Evolutionary conservation across 2,113 vertebrate genomes (phyloP).

Genomic region (Peromyscus leucopus): DNA sequence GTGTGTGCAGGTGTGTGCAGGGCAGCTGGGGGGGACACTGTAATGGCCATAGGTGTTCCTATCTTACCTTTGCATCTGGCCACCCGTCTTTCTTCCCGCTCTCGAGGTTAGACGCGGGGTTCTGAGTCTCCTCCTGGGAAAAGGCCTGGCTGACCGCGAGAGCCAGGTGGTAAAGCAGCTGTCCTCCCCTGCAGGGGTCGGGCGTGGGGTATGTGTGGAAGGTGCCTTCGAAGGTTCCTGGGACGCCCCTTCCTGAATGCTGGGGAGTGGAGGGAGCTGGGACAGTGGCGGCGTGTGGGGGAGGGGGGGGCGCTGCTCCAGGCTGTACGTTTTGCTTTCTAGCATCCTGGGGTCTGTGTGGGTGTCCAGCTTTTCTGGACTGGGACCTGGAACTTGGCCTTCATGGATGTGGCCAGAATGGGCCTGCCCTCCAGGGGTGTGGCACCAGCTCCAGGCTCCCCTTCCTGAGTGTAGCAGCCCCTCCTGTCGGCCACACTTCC

Average conservation of each 20-base stretch:
- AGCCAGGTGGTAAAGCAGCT: accelerated
- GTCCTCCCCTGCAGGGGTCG: neutral
- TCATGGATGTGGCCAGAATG: neutral
- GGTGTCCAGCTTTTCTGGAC: neutral
- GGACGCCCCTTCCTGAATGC: neutral
- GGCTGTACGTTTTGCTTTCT: no score
- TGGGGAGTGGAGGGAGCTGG: no score
- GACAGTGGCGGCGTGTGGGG: no score
- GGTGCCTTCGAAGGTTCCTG: neutral
- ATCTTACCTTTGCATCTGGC: neutral
- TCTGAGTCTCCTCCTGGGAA: neutral
- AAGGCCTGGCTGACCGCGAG: neutral
- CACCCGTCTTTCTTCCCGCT: neutral
- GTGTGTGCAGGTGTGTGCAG: neutral
- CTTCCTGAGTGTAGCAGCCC: neutral
- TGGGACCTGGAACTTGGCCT: neutral
- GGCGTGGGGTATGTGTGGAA: neutral
- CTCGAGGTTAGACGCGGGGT: neutral
- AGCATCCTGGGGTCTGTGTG: accelerated
- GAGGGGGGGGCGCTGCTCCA: accelerated
- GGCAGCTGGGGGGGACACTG: neutral
- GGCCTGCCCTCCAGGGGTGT: neutral
- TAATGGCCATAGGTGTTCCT: neutral
- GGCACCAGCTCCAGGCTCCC: neutral
- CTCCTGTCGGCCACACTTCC: neutral